Evolutionary conservation across 2,888 invertebrate genomes (phyloP).

Genomic region (Ommatoiulus sabulosus): DNA sequence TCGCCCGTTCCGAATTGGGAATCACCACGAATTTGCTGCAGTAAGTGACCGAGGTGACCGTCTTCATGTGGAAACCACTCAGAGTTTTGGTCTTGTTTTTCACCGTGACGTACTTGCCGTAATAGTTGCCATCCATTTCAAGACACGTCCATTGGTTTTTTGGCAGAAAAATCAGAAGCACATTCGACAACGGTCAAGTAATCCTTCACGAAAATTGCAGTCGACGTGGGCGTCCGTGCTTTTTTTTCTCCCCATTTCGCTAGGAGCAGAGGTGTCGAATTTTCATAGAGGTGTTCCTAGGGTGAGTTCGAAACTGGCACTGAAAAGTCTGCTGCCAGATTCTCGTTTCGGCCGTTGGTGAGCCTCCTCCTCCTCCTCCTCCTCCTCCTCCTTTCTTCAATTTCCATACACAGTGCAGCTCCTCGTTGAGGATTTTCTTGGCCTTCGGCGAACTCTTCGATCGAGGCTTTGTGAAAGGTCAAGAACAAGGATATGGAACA

Average conservation of each 20-base stretch:
- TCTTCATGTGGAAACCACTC: conserved; percentile 18
- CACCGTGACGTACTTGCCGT: conserved; percentile 22
- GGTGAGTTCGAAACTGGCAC: not conserved
- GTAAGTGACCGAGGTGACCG: conserved; percentile 1
- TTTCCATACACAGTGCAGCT: conserved; percentile 14
- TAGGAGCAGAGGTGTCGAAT: not conserved
- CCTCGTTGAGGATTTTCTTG: conserved; percentile 9
- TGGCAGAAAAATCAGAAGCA: not conserved
- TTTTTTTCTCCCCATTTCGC: conserved; percentile 14
- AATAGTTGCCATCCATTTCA: conserved; percentile 22
- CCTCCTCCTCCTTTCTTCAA: not conserved
- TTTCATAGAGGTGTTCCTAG: not conserved
- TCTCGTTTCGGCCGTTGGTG: not conserved
- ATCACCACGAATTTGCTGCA: not conserved
- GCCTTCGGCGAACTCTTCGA: conserved; percentile 4
- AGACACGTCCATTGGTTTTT: not conserved
- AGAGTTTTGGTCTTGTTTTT: conserved; percentile 1
- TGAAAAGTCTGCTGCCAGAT: not conserved
- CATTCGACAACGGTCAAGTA: conserved; percentile 24
- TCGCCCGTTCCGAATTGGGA: not conserved
- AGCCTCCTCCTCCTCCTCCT: not conserved
- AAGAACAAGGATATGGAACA: conserved; percentile 40
- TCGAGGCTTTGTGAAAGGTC: conserved; percentile 32
- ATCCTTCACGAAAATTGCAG: not conserved
- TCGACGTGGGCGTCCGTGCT: not conserved